Conservation (phyloP, 2,888 invertebrate species). For the Ormyrus nitidulus region DNA sequence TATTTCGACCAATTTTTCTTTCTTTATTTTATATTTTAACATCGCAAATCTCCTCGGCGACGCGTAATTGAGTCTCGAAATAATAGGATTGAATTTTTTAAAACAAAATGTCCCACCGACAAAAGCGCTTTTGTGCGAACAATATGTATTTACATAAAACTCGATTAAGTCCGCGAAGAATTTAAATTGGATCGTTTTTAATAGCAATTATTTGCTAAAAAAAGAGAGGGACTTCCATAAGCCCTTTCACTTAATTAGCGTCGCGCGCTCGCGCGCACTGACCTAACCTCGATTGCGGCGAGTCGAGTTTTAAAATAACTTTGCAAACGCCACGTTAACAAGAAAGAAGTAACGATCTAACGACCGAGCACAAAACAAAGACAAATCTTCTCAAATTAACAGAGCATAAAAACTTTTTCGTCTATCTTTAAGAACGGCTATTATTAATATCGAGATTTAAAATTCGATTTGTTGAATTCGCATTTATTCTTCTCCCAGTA, state of each 20-base stretch:
- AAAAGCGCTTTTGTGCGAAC: conserved; percentile 41
- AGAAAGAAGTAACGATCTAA: conserved; percentile 14
- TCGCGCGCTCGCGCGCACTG: conserved; percentile 16
- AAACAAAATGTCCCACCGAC: conserved; percentile 1
- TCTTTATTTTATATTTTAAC: conserved; percentile 45
- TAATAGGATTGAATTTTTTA: conserved; percentile 45
- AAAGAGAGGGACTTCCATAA: conserved; percentile 35
- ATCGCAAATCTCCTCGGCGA: conserved; percentile 13
- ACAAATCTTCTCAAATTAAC: background rate
- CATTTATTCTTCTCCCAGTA: too few species aligned
- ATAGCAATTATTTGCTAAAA: conserved; percentile 41
- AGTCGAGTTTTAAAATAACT: conserved; percentile 37
- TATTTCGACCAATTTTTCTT: conserved; percentile 30
- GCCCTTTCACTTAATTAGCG: conserved; percentile 49
- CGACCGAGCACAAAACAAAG: conserved; percentile 23
- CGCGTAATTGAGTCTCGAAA: conserved; percentile 39
- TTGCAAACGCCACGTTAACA: conserved; percentile 10
- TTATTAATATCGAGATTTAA: too few species aligned
- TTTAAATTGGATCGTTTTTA: conserved; percentile 52
- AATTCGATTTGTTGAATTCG: too few species aligned
- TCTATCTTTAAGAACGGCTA: too few species aligned
- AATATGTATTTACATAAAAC: conserved; percentile 47
- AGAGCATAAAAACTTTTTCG: too few species aligned
- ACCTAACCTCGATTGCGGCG: conserved; percentile 48
- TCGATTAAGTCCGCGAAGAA: conserved; percentile 46